Conservation (phyloP, 1,140 invertebrate genomes). For the Drosophila busckii region DNA sequence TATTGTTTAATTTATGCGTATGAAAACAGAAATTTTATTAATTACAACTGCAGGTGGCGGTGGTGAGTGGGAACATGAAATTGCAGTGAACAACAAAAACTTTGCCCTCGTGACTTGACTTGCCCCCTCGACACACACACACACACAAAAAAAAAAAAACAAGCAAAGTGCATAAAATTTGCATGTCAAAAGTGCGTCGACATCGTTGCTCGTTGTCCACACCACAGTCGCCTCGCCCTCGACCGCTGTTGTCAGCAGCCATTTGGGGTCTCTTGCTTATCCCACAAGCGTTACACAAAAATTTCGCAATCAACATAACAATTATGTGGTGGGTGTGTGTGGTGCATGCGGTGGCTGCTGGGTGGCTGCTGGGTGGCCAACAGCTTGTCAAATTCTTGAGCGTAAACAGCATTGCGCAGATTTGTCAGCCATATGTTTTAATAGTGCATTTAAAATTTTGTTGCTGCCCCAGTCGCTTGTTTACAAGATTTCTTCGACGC, state of each 20-base stretch:
- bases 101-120: constrained; percentile 14
- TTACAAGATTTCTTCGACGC: constrained; percentile 31
- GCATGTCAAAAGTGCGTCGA: constrained; percentile 73
- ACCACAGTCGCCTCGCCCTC: neutral
- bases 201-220: constrained; percentile 6
- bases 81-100: constrained; percentile 28
- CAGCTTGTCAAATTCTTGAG: constrained; percentile 34
- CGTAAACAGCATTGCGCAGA: constrained; percentile 25
- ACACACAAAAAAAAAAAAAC: constrained; percentile 5
- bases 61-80: constrained; percentile 17
- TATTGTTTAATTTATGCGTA: constrained; percentile 70
- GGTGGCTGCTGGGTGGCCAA: neutral
- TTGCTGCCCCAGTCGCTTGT: constrained; percentile 53
- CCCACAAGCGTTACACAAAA: constrained; percentile 47
- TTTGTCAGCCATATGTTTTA: constrained; percentile 37
- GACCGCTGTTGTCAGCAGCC: constrained; percentile 32
- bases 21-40: constrained; percentile 70
- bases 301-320: constrained; percentile 73
- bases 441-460: constrained; percentile 52
- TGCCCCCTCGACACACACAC: constrained; percentile 5
- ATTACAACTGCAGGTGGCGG: constrained; percentile 48
- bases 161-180: constrained; percentile 74
- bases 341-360: neutral
- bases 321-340: constrained; percentile 45
- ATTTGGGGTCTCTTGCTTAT: constrained; percentile 42